Conservation (phyloP, 1,140 invertebrate species). For the Fopius arisanus region DNA sequence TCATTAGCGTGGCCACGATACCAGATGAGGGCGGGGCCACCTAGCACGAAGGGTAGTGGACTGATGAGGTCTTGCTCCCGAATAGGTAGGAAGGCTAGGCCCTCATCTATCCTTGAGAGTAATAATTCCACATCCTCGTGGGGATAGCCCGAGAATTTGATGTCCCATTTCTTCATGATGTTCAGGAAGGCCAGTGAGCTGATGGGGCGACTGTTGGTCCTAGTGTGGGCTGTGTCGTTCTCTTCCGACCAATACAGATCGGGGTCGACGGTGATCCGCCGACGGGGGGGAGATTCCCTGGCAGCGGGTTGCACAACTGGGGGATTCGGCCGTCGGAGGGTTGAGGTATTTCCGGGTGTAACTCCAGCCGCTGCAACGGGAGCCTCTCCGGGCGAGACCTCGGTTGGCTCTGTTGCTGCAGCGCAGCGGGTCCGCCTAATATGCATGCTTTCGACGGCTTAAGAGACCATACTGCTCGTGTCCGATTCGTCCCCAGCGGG, state of each 20-base stretch:
- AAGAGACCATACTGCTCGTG: not conserved
- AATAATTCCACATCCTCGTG: constrained; percentile 23
- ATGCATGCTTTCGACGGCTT: not conserved
- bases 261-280: not conserved
- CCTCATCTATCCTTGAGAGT: constrained; percentile 13
- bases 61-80: not conserved
- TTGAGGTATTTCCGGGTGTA: not conserved
- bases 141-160: constrained; percentile 4
- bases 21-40: constrained; percentile 11
- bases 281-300: not conserved
- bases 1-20: constrained; percentile 5
- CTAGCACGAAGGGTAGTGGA: constrained; percentile 8
- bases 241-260: not conserved
- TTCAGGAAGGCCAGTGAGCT: not conserved
- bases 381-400: too few relatives aligned
- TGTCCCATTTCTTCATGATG: constrained; percentile 10
- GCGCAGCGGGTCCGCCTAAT: too few relatives aligned
- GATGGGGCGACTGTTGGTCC: not conserved
- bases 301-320: not conserved
- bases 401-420: too few relatives aligned
- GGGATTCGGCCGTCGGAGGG: not conserved
- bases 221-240: not conserved
- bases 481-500: not conserved
- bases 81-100: not conserved
- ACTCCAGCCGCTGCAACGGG: too few relatives aligned